These are phyloP conservation scores for Cavia aperea DNA, from an alignment of 2,113 vertebrate species.

Conservation along the genomic window DNA sequence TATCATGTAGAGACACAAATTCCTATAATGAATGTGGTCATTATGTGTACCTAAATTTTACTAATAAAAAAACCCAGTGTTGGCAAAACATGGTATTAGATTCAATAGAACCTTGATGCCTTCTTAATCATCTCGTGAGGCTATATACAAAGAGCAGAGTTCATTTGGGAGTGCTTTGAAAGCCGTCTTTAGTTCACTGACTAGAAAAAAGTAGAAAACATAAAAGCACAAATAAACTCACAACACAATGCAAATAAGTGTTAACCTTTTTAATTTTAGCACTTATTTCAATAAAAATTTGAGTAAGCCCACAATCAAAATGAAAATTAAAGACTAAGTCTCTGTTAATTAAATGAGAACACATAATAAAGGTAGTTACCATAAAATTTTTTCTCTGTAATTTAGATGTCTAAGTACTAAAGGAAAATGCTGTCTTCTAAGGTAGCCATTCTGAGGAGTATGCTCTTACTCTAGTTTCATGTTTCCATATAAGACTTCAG, in stretches of 20 bases:
- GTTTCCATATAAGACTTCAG: background rate
- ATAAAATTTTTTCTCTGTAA: background rate
- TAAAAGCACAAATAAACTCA: background rate
- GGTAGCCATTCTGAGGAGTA: background rate
- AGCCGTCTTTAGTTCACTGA: background rate
- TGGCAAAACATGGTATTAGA: background rate
- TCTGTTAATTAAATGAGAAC: background rate
- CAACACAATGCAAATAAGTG: background rate
- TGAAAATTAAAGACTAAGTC: background rate
- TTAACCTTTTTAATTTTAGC: background rate
- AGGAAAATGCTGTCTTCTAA: background rate
- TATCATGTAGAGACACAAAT: too few species aligned
- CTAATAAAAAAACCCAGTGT: background rate
- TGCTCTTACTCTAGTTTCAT: background rate
- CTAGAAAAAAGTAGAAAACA: background rate
- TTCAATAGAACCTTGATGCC: background rate
- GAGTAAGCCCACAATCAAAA: background rate
- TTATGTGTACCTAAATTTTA: background rate
- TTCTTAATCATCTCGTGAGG: background rate
- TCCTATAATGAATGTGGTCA: too few species aligned
- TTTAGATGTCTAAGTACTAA: background rate
- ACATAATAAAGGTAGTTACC: background rate
- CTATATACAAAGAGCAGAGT: background rate
- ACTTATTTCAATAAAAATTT: background rate
- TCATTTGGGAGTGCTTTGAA: background rate